Percentiles rank a stretch among this genome's conserved stretches.
Conservation (phyloP, 2,888 invertebrate species). For the Acrocyrtus sp. region DNA sequence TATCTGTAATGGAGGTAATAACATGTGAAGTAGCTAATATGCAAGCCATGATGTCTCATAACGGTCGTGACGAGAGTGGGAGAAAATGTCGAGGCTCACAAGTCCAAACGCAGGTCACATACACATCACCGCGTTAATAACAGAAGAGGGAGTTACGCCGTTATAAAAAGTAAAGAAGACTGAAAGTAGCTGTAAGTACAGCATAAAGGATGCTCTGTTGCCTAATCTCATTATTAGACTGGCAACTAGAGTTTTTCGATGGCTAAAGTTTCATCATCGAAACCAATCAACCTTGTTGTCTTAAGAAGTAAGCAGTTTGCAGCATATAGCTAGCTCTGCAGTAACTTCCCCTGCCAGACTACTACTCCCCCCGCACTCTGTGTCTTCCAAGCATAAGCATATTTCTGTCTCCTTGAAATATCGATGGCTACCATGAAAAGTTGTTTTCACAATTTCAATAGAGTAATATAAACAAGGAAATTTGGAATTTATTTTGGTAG, state of each 20-base stretch:
- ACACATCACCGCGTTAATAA: neutral
- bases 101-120: no score
- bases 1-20: conserved; percentile 38
- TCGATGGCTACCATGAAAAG: no score
- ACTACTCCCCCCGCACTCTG: no score
- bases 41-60: conserved; percentile 5
- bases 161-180: neutral
- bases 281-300: conserved; percentile 52
- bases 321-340: neutral
- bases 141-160: neutral
- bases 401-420: no score
- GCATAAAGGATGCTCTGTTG: conserved; percentile 9
- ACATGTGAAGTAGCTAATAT: conserved; percentile 31
- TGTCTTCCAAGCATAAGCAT: no score
- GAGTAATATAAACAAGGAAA: no score
- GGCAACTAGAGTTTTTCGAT: conserved; percentile 37
- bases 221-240: conserved; percentile 48
- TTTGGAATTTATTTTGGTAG: no score
- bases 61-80: no score
- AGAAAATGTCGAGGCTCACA: no score
- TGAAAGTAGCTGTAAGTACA: neutral
- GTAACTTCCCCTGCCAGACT: no score
- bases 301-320: conserved; percentile 5
- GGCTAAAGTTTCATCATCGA: conserved; percentile 49
- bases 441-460: no score